phyloP scores from a whole-genome alignment of 2,113 vertebrate genomes.

The Aviceda subcristata region DNA sequence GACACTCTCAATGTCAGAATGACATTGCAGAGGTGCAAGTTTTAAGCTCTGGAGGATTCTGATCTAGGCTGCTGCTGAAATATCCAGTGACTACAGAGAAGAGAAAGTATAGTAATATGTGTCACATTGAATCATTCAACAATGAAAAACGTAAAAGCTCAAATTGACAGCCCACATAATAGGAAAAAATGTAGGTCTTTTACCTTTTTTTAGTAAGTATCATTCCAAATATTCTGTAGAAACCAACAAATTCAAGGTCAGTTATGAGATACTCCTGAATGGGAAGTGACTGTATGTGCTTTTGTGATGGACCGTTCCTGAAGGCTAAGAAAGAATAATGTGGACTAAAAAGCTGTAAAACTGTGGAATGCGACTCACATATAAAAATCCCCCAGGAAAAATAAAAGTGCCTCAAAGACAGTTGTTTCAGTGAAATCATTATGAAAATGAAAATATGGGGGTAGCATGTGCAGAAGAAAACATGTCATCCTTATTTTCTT shows the following conservation, averaged over 20 bases:
- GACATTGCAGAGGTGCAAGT: background rate
- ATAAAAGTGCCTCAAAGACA: accelerated
- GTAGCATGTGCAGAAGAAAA: accelerated
- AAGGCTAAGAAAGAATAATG: background rate
- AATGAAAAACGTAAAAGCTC: background rate
- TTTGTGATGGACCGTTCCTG: background rate
- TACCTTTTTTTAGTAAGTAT: background rate
- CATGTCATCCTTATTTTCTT: background rate
- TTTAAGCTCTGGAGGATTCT: background rate
- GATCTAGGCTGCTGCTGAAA: background rate
- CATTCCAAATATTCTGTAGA: background rate
- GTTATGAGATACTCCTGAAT: background rate
- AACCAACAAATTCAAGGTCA: background rate
- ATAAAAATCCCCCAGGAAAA: background rate
- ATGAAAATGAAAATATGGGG: background rate
- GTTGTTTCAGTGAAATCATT: background rate
- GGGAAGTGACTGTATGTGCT: background rate
- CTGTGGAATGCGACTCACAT: background rate
- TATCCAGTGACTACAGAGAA: background rate
- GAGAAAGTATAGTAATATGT: background rate
- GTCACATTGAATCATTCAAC: background rate
- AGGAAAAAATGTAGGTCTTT: background rate
- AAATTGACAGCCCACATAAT: background rate
- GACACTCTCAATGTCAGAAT: background rate
- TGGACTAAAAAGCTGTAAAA: background rate